Base-by-base conservation (phyloP, 2,888 invertebrate species). In the Nomada flava region DNA sequence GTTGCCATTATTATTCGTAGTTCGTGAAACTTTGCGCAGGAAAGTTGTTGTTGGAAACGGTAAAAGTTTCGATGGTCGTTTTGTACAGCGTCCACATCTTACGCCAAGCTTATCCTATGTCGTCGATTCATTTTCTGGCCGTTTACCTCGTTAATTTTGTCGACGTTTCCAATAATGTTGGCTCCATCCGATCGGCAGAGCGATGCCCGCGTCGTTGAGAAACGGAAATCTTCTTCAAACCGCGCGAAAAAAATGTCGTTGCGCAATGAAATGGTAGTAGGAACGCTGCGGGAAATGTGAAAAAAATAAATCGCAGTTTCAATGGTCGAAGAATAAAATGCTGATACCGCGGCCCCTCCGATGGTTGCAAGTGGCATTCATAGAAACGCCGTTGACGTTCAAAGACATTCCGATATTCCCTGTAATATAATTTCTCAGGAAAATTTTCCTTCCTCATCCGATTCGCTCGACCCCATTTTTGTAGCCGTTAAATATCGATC, bases 401-500 rank as follows among this genome's bases (percentile, higher is more conserved):
- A 42, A 80, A 80, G 70, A 79, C 74, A 50, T 63, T 20, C 64
- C 76, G 68, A 78, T 75, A 76, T 82, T 74, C 50, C 20, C 47
- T 52, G 71, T 75, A 78, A 86, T 70, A 71, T 64, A 68, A 79
- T 80, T 79, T 78, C 81, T 65, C 59, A 9, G n/a, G 44, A 44
- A 80, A 75, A 70, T 73, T 70, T 64, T 65, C 75, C 81, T 75
- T 70, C 69, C 65, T 65, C 65, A 44, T 79, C 81, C 68, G 76
- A 77, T 74, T 81, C 76, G 72, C 59, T 76, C 77, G 72, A 85
- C 75, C 76, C 50, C 76, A 68, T 76, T 82, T 64, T 76, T 47
- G 7, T 63, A 26, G 23, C 47, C 72, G 50, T 42, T 70, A 60
- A 63, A 73, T 86, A 86, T 86, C 77, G 83, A 86, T 73, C 86